These are phyloP conservation scores for Mythimna pallens DNA, from an alignment of 2,888 invertebrate genomes.

Conservation along the genomic window DNA sequence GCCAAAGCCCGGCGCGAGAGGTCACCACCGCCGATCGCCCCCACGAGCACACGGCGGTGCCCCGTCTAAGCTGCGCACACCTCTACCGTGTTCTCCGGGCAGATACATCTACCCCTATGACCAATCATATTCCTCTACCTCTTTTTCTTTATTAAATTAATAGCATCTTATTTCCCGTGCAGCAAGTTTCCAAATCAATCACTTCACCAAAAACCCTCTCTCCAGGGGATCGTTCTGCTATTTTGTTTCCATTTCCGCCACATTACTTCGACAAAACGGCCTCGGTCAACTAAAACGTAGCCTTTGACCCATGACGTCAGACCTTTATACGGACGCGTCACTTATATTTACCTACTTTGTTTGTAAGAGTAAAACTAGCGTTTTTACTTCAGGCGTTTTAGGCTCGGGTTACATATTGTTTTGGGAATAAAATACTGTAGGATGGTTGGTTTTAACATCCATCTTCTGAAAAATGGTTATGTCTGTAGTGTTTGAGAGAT, in stretches of 20 bases:
- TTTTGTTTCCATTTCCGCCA: slow-evolving; percentile 31
- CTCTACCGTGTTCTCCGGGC: no score
- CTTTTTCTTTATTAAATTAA: no score
- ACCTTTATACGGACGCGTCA: not conserved
- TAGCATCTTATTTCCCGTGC: no score
- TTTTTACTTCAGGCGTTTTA: slow-evolving; percentile 18
- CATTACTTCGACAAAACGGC: slow-evolving; percentile 44
- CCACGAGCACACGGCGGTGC: no score
- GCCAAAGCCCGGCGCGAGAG: no score
- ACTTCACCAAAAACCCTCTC: not conserved
- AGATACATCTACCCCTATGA: no score
- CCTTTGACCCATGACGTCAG: slow-evolving; percentile 24
- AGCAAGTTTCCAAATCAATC: slow-evolving; percentile 20
- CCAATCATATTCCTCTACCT: no score
- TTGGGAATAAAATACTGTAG: slow-evolving; percentile 3
- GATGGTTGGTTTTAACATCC: not conserved
- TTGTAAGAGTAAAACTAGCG: slow-evolving; percentile 17
- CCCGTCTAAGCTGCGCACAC: no score
- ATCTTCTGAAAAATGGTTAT: not conserved
- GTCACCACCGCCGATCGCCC: no score
- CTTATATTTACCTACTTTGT: slow-evolving; percentile 38
- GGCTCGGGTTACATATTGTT: slow-evolving; percentile 10
- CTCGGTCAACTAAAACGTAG: slow-evolving; percentile 33
- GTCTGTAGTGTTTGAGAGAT: not conserved
- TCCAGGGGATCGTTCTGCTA: slow-evolving; percentile 18